Percentiles rank a stretch among this genome's conserved stretches.
Conservation (phyloP, 1,140 invertebrate species). For the Spodoptera litura region DNA sequence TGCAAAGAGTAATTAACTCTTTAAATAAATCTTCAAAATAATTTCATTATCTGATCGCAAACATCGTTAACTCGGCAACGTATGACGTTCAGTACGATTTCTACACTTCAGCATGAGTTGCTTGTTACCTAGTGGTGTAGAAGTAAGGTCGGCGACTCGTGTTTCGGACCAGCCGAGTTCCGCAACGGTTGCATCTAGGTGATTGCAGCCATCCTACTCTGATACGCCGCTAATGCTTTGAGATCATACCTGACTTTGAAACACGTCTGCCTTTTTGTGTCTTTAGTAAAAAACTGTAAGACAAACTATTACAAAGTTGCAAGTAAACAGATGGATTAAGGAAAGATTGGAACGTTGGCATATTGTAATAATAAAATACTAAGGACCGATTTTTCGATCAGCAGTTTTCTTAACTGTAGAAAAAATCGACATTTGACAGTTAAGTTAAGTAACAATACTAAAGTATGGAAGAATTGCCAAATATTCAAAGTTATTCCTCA, state of each 20-base stretch:
- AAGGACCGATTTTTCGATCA: too few relatives aligned
- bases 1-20: neutral
- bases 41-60: neutral
- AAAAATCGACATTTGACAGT: too few relatives aligned
- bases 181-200: constrained; percentile 49
- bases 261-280: neutral
- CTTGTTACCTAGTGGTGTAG: neutral
- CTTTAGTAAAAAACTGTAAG: too few relatives aligned
- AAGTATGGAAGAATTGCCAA: too few relatives aligned
- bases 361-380: too few relatives aligned
- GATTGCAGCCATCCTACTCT: constrained; percentile 34
- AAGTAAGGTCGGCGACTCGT: constrained; percentile 52
- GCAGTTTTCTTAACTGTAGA: too few relatives aligned
- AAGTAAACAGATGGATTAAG: too few relatives aligned
- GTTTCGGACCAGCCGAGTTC: constrained; percentile 44
- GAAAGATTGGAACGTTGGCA: too few relatives aligned
- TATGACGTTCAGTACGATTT: neutral
- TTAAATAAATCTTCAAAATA: neutral
- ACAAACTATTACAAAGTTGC: too few relatives aligned
- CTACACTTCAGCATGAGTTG: too few relatives aligned
- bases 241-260: constrained; percentile 8
- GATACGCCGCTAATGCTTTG: constrained; percentile 14
- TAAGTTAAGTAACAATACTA: too few relatives aligned
- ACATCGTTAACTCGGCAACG: constrained; percentile 1
- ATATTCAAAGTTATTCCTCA: too few relatives aligned